These are phyloP conservation scores for Aspidoscelis tigris DNA, from an alignment of 2,113 vertebrate genomes.

Conservation along the genomic window DNA sequence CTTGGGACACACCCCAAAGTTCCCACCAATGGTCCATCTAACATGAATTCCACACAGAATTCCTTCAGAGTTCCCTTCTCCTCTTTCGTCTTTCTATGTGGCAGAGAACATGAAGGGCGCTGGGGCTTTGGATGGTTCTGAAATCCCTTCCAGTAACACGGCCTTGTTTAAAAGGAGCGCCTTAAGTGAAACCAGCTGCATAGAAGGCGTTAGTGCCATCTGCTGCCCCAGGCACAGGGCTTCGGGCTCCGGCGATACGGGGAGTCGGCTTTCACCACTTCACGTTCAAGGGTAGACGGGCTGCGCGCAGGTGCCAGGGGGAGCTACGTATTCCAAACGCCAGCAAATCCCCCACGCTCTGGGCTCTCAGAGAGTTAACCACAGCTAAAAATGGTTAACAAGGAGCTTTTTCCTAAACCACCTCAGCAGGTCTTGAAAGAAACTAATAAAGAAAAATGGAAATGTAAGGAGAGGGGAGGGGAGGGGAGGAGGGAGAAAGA, in stretches of 20 bases:
- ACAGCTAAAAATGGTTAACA: background rate
- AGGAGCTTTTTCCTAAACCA: slow-evolving; percentile 24
- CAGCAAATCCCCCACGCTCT: background rate
- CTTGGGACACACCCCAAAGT: slow-evolving; percentile 28
- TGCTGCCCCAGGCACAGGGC: slow-evolving; percentile 59
- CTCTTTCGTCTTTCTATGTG: slow-evolving; percentile 50
- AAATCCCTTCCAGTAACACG: slow-evolving; percentile 76
- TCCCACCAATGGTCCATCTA: slow-evolving; percentile 38
- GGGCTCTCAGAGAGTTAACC: background rate
- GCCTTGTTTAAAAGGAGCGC: slow-evolving; percentile 76
- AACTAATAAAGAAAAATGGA: background rate
- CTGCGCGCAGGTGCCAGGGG: background rate
- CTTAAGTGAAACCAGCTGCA: slow-evolving; percentile 80
- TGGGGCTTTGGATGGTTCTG: slow-evolving; percentile 70
- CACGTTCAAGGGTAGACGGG: background rate
- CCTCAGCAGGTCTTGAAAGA: background rate
- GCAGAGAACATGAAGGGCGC: slow-evolving; percentile 66
- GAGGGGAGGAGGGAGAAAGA: background rate
- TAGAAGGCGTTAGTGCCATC: slow-evolving; percentile 65
- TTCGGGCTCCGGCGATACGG: slow-evolving; percentile 40
- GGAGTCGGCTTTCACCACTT: slow-evolving; percentile 34
- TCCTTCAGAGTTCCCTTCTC: slow-evolving; percentile 34
- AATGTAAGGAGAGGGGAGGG: too few relatives aligned
- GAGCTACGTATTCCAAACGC: background rate
- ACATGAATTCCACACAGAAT: slow-evolving; percentile 36